phyloP scores from a whole-genome alignment of 2,797 vertebrate species.

The Crax fasciolata region DNA sequence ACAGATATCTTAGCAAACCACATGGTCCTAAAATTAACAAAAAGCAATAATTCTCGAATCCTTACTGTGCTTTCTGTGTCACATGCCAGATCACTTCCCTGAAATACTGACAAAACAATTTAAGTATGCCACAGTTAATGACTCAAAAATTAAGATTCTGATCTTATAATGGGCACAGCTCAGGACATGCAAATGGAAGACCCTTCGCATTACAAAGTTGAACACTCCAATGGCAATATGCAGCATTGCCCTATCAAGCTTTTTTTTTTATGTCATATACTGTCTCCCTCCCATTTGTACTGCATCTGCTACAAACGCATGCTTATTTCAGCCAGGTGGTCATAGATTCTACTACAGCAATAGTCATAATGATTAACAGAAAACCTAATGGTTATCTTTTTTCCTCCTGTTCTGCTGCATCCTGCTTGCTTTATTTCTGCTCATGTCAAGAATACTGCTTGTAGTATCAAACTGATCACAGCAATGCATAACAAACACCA shows the following conservation, averaged over 20 bases:
- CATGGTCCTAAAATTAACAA: not conserved
- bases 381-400: not conserved
- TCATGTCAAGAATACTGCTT: not conserved
- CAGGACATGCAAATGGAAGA: not conserved
- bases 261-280: not conserved
- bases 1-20: not conserved
- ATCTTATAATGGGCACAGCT: not conserved
- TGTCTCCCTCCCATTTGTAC: not conserved
- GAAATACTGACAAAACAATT: not conserved
- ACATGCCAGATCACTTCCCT: not conserved
- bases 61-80: not conserved
- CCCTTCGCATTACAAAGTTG: not conserved
- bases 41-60: not conserved
- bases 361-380: not conserved
- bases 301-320: not conserved
- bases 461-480: not conserved
- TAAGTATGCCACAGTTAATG: not conserved
- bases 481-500: not conserved
- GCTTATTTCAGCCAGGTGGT: not conserved
- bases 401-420: not conserved
- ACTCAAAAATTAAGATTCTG: not conserved
- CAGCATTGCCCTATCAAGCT: not conserved
- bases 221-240: not conserved
- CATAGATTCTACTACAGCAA: not conserved
- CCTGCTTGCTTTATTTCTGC: slow-evolving; percentile 14